Conservation (phyloP, 2,113 vertebrate species). For the Sander vitreus region DNA sequence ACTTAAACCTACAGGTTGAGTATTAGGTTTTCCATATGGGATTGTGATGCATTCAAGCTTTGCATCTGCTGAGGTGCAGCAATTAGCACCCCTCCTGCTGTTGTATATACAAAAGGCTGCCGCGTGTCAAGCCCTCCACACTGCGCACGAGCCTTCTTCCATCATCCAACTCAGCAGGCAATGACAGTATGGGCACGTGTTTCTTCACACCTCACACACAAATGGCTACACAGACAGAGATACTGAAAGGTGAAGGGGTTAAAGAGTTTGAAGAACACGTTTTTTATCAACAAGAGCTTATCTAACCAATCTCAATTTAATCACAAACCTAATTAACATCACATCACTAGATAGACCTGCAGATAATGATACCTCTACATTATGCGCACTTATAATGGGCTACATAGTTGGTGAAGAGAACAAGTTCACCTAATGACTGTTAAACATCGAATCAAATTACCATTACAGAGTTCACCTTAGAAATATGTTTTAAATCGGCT, state of each 20-base stretch:
- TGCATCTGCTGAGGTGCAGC: slow-evolving; percentile 44
- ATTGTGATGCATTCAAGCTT: slow-evolving; percentile 1
- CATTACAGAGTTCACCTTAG: background rate
- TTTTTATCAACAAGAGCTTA: background rate
- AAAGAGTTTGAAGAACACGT: slow-evolving; percentile 23
- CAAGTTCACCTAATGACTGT: background rate
- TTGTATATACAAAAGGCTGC: slow-evolving; percentile 19
- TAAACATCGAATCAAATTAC: background rate
- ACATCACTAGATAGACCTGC: background rate
- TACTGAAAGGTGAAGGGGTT: slow-evolving; percentile 24
- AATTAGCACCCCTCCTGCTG: background rate
- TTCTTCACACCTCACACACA: slow-evolving; percentile 75
- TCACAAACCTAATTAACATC: background rate
- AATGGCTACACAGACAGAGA: slow-evolving; percentile 57
- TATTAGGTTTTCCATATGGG: background rate
- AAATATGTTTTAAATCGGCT: background rate
- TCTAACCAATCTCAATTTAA: background rate
- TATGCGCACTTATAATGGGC: no score
- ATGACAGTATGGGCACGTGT: slow-evolving; percentile 61
- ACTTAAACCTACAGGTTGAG: no score
- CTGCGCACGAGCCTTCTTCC: slow-evolving; percentile 33
- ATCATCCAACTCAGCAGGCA: slow-evolving; percentile 26
- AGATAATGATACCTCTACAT: background rate
- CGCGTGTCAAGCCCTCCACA: slow-evolving; percentile 53
- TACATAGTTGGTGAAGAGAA: background rate